phyloP scores from a whole-genome alignment of 2,888 invertebrate species.

The Rhagium mordax region DNA sequence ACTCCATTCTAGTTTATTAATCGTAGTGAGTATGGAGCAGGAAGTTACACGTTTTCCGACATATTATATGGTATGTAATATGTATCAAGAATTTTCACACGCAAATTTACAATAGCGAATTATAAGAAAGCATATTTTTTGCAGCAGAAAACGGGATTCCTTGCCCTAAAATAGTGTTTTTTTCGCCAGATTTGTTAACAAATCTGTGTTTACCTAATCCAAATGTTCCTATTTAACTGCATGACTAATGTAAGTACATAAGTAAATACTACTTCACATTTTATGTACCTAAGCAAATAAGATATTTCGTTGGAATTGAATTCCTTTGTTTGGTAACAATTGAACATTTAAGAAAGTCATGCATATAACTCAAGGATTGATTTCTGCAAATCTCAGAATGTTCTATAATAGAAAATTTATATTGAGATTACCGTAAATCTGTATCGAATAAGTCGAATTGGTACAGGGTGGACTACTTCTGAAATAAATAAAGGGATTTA shows the following conservation, averaged over 20 bases:
- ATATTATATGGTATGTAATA: too few species aligned
- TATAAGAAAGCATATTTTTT: too few species aligned
- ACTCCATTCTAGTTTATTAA: too few species aligned
- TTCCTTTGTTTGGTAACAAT: slow-evolving; percentile 17
- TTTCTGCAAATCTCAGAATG: slow-evolving; percentile 1
- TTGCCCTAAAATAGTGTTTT: too few species aligned
- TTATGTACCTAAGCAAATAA: slow-evolving; percentile 4
- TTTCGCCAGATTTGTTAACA: not conserved
- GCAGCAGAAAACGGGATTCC: too few species aligned
- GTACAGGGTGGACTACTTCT: not conserved
- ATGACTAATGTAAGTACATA: not conserved
- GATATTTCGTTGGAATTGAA: slow-evolving; percentile 17
- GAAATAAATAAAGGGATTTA: too few species aligned
- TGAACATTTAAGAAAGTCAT: slow-evolving; percentile 19
- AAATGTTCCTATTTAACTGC: not conserved
- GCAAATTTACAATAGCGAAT: too few species aligned
- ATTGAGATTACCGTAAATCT: not conserved
- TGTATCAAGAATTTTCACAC: too few species aligned
- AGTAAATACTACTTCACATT: slow-evolving; percentile 10
- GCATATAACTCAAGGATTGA: slow-evolving; percentile 8
- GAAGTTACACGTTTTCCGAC: too few species aligned
- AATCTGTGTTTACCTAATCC: not conserved
- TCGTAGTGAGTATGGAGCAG: too few species aligned
- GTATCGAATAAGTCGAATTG: not conserved
- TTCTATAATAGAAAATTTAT: slow-evolving; percentile 9